Evolutionary conservation across 2,888 invertebrate genomes (phyloP), one percentile per base, ranked within the genome.

Genomic region (Sphaerophoria taeniata): DNA sequence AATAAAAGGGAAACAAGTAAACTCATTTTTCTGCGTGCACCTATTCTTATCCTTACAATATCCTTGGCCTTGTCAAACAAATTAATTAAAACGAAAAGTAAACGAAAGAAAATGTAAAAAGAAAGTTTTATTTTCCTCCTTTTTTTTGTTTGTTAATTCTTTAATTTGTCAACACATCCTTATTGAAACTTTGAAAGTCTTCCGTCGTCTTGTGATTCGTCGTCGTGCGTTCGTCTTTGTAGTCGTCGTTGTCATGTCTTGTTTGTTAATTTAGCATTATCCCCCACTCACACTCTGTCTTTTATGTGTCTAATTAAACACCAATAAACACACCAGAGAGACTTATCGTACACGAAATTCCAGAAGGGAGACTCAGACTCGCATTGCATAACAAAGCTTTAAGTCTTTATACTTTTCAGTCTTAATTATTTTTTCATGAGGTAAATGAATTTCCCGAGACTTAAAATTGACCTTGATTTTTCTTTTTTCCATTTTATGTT

Each of bases 241-340:
- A n/a, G n/a, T 16, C 49, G 49, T 49, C 7, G 49, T 16, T 4
- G 4, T 53, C 24, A 12, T 24, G 3, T 53, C 31, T 24, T 53
- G 55, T 55, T 2, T 31, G 43, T 43, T 43, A 3, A 43, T 43
- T 5, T 43, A 11, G 11, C 43, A 43, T 43, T 43, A 33, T n/a
- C 24, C 14, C 33, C 12, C 31, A 11, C 53, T 0, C 55, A 3
- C 5, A 6, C 14, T 33, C 9, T 16, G 1, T 14, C 43, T 34
- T 16, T 63, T n/a, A n/a, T 34, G 45, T 56, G 36, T 34, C 53
- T 65, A 74, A 74, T 74, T 74, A 65, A 75, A 58, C 55, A 49
- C 31, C 4, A 36, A 11, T 9, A 24, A 24, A 24, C 24, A 58
- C 56, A 60, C 9, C 55, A 56, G 14, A 55, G 5, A 6, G 63